Conservation (phyloP, 1,140 invertebrate genomes). For the Drepana arcuata region DNA sequence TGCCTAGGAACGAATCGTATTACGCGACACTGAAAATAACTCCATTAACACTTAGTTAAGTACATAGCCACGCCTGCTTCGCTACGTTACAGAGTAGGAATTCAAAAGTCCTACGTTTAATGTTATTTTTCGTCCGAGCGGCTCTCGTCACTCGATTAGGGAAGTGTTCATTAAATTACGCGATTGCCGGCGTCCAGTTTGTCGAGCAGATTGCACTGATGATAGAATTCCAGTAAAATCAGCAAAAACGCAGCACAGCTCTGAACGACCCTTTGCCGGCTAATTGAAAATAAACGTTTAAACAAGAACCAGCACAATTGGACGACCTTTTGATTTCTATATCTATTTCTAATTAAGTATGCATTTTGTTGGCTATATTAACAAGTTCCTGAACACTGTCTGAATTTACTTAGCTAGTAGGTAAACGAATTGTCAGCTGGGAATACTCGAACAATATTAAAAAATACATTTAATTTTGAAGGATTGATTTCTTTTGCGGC, state of each 20-base stretch:
- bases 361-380: too few species aligned
- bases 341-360: not conserved
- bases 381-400: too few species aligned
- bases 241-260: slow-evolving; percentile 13
- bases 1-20: too few species aligned
- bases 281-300: slow-evolving; percentile 26
- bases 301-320: slow-evolving; percentile 3
- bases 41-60: slow-evolving; percentile 17
- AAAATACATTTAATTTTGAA: too few species aligned
- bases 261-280: slow-evolving; percentile 10
- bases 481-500: too few species aligned
- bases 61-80: slow-evolving; percentile 11
- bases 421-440: too few species aligned
- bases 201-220: slow-evolving; percentile 46
- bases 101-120: slow-evolving; percentile 15
- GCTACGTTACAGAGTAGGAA: slow-evolving; percentile 1
- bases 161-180: slow-evolving; percentile 61
- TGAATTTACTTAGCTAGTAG: too few species aligned
- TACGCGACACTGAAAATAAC: too few species aligned
- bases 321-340: slow-evolving; percentile 1
- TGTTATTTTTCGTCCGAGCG: slow-evolving; percentile 30
- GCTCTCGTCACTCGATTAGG: slow-evolving; percentile 51
- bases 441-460: too few species aligned
- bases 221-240: slow-evolving; percentile 28
- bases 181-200: slow-evolving; percentile 53